Conservation (phyloP, 2,888 invertebrate genomes). For the Coleophora deauratella region DNA sequence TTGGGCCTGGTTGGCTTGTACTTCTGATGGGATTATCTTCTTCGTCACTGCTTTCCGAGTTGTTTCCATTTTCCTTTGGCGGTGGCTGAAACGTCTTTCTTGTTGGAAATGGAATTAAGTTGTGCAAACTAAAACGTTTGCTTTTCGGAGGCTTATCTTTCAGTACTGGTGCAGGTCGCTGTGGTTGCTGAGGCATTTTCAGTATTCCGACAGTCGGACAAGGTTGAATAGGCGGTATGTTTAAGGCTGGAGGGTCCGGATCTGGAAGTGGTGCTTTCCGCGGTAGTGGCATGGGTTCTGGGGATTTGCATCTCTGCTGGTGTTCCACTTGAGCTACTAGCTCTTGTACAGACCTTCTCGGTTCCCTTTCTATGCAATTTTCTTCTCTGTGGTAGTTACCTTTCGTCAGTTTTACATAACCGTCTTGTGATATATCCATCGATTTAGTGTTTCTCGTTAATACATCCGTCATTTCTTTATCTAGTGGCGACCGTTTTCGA, state of each 20-base stretch:
- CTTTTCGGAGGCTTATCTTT: slow-evolving; percentile 65
- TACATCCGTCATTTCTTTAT: slow-evolving; percentile 55
- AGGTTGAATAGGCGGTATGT: slow-evolving; percentile 36
- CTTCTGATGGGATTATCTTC: slow-evolving; percentile 66
- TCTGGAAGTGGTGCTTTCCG: slow-evolving; percentile 43
- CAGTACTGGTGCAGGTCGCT: slow-evolving; percentile 57
- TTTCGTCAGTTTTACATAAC: slow-evolving; percentile 63
- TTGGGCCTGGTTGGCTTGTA: slow-evolving; percentile 65
- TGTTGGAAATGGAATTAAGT: slow-evolving; percentile 67
- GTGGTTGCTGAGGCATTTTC: slow-evolving; percentile 64
- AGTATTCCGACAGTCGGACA: slow-evolving; percentile 33
- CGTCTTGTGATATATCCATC: slow-evolving; percentile 64
- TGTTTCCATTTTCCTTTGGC: slow-evolving; percentile 62
- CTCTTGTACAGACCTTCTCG: slow-evolving; percentile 76
- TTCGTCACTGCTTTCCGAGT: slow-evolving; percentile 75
- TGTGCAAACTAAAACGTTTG: slow-evolving; percentile 67
- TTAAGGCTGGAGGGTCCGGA: slow-evolving; percentile 27
- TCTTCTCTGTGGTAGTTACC: slow-evolving; percentile 32
- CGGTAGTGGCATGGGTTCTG: slow-evolving; percentile 46
- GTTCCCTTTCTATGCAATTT: slow-evolving; percentile 38
- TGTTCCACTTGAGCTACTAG: slow-evolving; percentile 76
- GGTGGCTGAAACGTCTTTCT: slow-evolving; percentile 65
- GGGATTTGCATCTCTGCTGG: slow-evolving; percentile 53
- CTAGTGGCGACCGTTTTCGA: slow-evolving; percentile 49
- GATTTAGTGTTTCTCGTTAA: slow-evolving; percentile 41